A percentile compares a stretch with the other conserved stretches of the same genome.
Conservation (phyloP, 2,888 invertebrate genomes). For the Tribolium freemani region DNA sequence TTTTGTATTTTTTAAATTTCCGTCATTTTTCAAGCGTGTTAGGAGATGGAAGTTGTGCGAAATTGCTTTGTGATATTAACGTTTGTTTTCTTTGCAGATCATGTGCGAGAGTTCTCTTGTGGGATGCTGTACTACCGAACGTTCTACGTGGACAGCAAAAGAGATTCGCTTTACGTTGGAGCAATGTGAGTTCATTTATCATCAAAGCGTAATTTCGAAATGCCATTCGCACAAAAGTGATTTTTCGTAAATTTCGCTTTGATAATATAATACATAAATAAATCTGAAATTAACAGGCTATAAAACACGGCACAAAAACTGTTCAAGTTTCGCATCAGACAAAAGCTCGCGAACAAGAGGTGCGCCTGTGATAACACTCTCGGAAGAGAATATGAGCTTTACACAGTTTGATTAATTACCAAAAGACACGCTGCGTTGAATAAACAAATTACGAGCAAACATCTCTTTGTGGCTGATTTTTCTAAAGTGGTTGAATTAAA, state of each 20-base stretch:
- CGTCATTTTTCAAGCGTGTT: neutral
- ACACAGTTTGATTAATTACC: conserved; percentile 56
- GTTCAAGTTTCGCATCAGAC: conserved; percentile 38
- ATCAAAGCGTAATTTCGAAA: conserved; percentile 30
- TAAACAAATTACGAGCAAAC: conserved; percentile 52
- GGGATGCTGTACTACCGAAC: conserved; percentile 93
- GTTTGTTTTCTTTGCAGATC: conserved; percentile 78
- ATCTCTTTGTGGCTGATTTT: conserved; percentile 21
- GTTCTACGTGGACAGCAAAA: conserved; percentile 88
- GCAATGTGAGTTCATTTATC: conserved; percentile 77
- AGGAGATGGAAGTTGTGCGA: neutral
- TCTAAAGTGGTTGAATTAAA: neutral
- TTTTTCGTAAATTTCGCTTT: conserved; percentile 38
- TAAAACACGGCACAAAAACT: conserved; percentile 48
- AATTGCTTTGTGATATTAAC: conserved; percentile 11
- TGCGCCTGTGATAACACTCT: conserved; percentile 52
- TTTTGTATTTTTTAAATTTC: neutral
- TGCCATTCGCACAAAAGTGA: conserved; percentile 42
- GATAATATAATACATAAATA: conserved; percentile 41
- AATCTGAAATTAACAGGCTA: conserved; percentile 50
- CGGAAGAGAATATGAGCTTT: conserved; percentile 49
- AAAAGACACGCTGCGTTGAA: conserved; percentile 56
- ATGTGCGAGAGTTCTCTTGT: conserved; percentile 92
- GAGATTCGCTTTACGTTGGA: conserved; percentile 91
- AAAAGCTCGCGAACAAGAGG: conserved; percentile 49